Percentiles rank a stretch among this genome's conserved stretches.
Conservation (phyloP, 2,888 invertebrate genomes). For the Drosophila koepferae region DNA sequence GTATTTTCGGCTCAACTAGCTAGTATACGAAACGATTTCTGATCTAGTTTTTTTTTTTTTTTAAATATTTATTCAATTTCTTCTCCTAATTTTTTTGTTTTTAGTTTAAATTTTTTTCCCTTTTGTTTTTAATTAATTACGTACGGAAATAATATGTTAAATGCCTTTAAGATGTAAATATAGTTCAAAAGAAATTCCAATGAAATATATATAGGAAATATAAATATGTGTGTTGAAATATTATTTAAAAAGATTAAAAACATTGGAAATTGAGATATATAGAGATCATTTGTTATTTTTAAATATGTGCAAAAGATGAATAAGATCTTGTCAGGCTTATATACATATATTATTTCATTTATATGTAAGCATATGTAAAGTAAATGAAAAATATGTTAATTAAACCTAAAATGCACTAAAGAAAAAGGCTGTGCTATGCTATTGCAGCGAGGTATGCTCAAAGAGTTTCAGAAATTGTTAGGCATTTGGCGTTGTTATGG, state of each 20-base stretch:
- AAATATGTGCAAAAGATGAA: no score
- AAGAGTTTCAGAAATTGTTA: background rate
- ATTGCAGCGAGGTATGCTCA: background rate
- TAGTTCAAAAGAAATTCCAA: background rate
- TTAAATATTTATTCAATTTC: background rate
- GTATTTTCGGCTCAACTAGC: background rate
- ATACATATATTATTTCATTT: no score
- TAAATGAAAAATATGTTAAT: background rate
- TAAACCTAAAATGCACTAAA: background rate
- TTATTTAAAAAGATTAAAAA: no score
- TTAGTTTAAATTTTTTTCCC: no score
- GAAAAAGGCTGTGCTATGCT: background rate
- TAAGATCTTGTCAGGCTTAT: no score
- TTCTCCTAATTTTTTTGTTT: background rate
- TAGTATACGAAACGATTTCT: slow-evolving; percentile 1
- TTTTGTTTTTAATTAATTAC: background rate
- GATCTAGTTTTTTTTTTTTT: background rate
- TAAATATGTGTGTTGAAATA: background rate
- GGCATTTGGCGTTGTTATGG: background rate
- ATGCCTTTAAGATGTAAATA: background rate
- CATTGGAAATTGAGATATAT: no score
- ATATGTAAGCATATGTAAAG: no score
- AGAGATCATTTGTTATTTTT: no score
- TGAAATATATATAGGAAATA: background rate
- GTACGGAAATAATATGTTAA: background rate